Conservation (phyloP, 2,888 invertebrate genomes). For the Calameuta filiformis region DNA sequence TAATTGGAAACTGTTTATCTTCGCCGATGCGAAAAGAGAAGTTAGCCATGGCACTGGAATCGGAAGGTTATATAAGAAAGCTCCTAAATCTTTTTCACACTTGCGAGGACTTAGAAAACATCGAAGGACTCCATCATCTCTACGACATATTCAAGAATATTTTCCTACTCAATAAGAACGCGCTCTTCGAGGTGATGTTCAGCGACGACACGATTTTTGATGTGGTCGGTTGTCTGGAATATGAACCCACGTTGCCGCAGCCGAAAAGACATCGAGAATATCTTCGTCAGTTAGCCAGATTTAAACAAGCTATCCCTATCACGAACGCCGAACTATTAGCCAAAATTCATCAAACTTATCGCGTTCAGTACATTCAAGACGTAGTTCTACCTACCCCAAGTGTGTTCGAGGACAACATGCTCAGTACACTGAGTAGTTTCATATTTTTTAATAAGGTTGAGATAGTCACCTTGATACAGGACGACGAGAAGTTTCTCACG, state of each 20-base stretch:
- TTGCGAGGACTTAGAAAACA: slow-evolving; percentile 96
- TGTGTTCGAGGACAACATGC: slow-evolving; percentile 98
- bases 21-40: slow-evolving; percentile 94
- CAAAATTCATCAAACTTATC: slow-evolving; percentile 99
- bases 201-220: slow-evolving; percentile 96
- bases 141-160: slow-evolving; percentile 99
- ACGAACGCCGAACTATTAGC: slow-evolving; percentile 93
- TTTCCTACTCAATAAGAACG: slow-evolving; percentile 97
- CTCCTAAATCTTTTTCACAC: slow-evolving; percentile 94
- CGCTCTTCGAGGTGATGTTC: slow-evolving; percentile 97
- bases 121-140: slow-evolving; percentile 92
- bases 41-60: slow-evolving; percentile 91
- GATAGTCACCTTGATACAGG: slow-evolving; percentile 97
- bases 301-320: slow-evolving; percentile 94
- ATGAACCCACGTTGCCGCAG: slow-evolving; percentile 88
- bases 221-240: slow-evolving; percentile 98
- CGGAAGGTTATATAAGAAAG: slow-evolving; percentile 95
- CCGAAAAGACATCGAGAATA: slow-evolving; percentile 97
- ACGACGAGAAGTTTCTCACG: slow-evolving; percentile 96
- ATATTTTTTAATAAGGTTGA: slow-evolving; percentile 99
- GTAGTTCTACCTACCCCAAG: slow-evolving; percentile 98
- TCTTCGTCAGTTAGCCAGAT: slow-evolving; percentile 90
- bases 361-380: slow-evolving; percentile 99
- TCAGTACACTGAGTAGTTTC: slow-evolving; percentile 97
- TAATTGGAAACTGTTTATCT: slow-evolving; percentile 88